A percentile compares a stretch with the other conserved stretches of the same genome.
phyloP scores from a whole-genome alignment of 2,797 vertebrate genomes.

The Brotula barbata region DNA sequence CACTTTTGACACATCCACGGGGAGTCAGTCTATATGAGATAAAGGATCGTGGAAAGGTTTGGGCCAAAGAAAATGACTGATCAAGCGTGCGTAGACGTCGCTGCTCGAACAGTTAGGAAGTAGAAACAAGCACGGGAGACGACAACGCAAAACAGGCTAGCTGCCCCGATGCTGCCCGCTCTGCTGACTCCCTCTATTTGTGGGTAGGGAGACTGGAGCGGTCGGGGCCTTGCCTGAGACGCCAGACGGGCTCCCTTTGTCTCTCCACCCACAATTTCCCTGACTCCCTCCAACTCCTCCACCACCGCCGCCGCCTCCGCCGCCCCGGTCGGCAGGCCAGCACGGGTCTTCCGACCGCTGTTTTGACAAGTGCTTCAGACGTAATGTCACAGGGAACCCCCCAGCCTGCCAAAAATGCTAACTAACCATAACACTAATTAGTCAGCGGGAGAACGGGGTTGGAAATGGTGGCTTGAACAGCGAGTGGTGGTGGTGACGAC shows the following conservation, averaged over 20 bases:
- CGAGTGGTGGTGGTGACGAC: constrained; percentile 47
- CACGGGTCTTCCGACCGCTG: constrained; percentile 57
- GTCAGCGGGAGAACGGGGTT: constrained; percentile 66
- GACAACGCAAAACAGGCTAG: too few species aligned
- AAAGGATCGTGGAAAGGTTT: too few species aligned
- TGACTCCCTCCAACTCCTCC: constrained; percentile 25
- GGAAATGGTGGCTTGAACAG: constrained; percentile 66
- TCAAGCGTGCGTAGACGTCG: too few species aligned
- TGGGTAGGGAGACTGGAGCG: constrained; percentile 62
- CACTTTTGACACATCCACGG: too few species aligned
- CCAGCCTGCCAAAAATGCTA: constrained; percentile 73
- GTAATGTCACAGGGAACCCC: constrained; percentile 75
- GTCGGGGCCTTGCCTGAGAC: constrained; percentile 60
- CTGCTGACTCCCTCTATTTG: constrained; percentile 54
- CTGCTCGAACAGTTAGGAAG: too few species aligned
- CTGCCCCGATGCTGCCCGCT: constrained; percentile 56
- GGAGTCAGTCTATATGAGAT: too few species aligned
- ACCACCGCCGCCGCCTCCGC: constrained; percentile 19
- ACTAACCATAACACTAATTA: constrained; percentile 81
- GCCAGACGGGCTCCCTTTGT: constrained; percentile 49
- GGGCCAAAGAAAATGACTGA: too few species aligned
- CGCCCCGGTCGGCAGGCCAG: constrained; percentile 45
- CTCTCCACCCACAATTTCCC: constrained; percentile 61
- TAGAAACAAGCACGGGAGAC: too few species aligned
- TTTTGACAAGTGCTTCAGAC: constrained; percentile 80